Percentiles rank a stretch among this genome's conserved stretches.
Conservation (phyloP, 2,888 invertebrate species). For the Pheosia gnoma region DNA sequence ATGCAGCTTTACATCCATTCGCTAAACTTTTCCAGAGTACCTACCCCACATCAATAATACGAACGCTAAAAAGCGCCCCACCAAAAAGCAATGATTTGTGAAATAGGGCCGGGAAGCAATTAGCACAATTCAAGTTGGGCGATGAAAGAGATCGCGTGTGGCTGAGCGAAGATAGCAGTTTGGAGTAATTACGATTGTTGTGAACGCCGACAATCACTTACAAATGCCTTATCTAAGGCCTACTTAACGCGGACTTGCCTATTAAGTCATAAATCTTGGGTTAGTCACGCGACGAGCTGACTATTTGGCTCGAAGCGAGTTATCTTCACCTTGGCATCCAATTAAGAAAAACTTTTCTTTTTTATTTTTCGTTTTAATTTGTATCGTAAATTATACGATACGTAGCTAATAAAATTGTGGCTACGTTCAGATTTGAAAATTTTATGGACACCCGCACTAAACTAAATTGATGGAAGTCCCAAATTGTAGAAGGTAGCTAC, state of each 20-base stretch:
- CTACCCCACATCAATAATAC: not conserved
- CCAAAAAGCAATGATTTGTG: conserved; percentile 47
- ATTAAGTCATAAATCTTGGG: conserved; percentile 82
- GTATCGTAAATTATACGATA: conserved; percentile 50
- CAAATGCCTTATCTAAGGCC: conserved; percentile 81
- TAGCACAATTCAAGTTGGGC: conserved; percentile 71
- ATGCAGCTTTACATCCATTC: not conserved
- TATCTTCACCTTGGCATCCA: conserved; percentile 76
- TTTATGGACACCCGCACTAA: conserved; percentile 29
- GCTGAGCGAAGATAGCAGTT: conserved; percentile 75
- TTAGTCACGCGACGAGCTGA: conserved; percentile 78
- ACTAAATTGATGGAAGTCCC: not conserved
- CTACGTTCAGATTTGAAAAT: conserved; percentile 19
- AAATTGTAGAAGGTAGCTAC: too few species aligned
- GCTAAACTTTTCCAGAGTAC: not conserved
- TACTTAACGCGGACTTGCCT: conserved; percentile 80
- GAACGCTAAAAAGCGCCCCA: conserved; percentile 14
- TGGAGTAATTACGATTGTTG: conserved; percentile 84
- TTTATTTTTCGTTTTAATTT: conserved; percentile 47
- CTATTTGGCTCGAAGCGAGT: conserved; percentile 73
- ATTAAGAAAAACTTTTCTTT: conserved; percentile 69
- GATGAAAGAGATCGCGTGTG: conserved; percentile 80
- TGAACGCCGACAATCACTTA: conserved; percentile 84
- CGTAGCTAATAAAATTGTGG: conserved; percentile 37
- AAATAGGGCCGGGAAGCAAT: conserved; percentile 64